Evolutionary conservation across 2,888 invertebrate species (phyloP), one percentile per base, ranked within the genome.

Genomic region (Drosophila rubida): DNA sequence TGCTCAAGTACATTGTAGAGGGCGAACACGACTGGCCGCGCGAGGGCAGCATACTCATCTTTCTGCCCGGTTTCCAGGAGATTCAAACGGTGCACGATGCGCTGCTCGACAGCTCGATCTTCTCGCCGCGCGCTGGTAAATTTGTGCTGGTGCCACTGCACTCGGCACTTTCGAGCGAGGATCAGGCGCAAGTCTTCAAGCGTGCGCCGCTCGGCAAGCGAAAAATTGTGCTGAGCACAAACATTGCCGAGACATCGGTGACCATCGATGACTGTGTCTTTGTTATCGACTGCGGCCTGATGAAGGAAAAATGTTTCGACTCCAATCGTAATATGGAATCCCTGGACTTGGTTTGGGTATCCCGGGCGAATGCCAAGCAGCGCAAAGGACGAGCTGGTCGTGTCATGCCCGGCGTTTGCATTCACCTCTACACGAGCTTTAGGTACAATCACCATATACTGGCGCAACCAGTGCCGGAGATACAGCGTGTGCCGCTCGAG

Each of bases 201-300:
- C 95, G 94, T 76, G 94, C 96, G 0, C 94, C 94, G 30, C 90
- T 93, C 0, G 96, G 96, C 0, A 94, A 94, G 16, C 93, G 98
- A 32, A 98, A 98, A 93, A 97, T 98, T 64, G 96, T 97, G 0
- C 92, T 98, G 0, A 95, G 95, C 2, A 99, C 98, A 0, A 98
- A 99, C 89, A 96, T 99, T 68, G 98, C 98, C 0, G 98, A 99
- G 93, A 98, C 98, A 0, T 98, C 98, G 0, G 95, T 99, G 6
- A 99, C 99, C 5, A 98, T 99, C 69, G 97, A 98, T 87, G 98
- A 99, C 92, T 98, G 98, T 79, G 97, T 98, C 0, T 98, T 96
- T 90, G 98, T 99, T 1, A 94, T 99, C 42, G 98, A 99, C 90
- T 95, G 95, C 55, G 98, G 98, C 0, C 94, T 96, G 91, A 98